These are phyloP conservation scores for Oscheius sp. DNA, from an alignment of 2,888 invertebrate genomes.

Conservation along the genomic window DNA sequence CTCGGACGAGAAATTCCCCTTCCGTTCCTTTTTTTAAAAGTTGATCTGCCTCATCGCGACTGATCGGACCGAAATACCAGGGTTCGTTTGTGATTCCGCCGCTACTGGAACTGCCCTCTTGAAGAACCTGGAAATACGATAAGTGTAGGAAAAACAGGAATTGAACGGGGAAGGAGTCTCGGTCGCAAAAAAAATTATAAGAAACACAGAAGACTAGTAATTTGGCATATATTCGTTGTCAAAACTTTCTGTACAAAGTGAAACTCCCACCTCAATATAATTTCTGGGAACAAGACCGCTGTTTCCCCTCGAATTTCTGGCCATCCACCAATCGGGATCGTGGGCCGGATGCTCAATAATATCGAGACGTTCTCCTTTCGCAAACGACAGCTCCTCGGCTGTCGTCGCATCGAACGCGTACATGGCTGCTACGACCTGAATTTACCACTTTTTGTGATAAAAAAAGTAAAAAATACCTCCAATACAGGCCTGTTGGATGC, in stretches of 20 bases:
- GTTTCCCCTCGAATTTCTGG: slow-evolving; percentile 90
- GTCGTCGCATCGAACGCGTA: slow-evolving; percentile 80
- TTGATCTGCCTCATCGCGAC: slow-evolving; percentile 94
- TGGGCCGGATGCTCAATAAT: slow-evolving; percentile 94
- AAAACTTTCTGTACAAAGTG: no score
- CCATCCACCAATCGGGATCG: slow-evolving; percentile 99
- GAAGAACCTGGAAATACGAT: slow-evolving; percentile 13
- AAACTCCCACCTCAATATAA: slow-evolving; percentile 75
- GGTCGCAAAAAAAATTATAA: background rate
- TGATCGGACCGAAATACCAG: slow-evolving; percentile 97
- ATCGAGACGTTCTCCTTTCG: slow-evolving; percentile 84
- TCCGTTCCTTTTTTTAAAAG: slow-evolving; percentile 94
- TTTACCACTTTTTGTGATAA: background rate
- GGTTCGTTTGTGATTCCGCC: slow-evolving; percentile 75
- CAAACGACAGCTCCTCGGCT: slow-evolving; percentile 75
- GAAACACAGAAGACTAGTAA: no score
- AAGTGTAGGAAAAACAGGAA: background rate
- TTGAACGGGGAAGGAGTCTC: background rate
- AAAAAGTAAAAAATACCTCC: slow-evolving; percentile 35
- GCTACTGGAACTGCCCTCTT: background rate
- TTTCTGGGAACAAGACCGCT: slow-evolving; percentile 90
- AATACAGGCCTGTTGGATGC: slow-evolving; percentile 17
- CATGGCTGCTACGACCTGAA: slow-evolving; percentile 62
- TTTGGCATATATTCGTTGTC: no score
- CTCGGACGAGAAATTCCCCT: slow-evolving; percentile 97